Base-by-base conservation (phyloP, 2,888 invertebrate species). In the Tipula helvola region DNA sequence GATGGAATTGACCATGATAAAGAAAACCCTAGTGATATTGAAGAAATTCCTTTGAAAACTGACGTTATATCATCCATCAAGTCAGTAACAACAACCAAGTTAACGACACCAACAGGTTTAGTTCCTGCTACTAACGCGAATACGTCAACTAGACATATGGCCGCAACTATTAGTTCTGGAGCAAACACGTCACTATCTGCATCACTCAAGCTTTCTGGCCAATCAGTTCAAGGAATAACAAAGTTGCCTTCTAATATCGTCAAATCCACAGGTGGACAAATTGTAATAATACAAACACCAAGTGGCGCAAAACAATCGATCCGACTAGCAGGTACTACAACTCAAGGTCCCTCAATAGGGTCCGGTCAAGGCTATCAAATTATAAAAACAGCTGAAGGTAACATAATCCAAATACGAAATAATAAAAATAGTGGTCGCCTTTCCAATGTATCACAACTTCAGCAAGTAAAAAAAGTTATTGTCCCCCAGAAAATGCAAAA, bases 261-360 rank as follows among this genome's bases (percentile, higher is more conserved):
- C 5, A 84, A 84, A 39, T 84, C 90, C 1, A 87, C 91, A 1
- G 92, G 92, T 87, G 93, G 93, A 57, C 92, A 92, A 88, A 89
- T 93, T 86, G 88, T 93, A 28, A 90, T 92, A 57, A 89, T 93
- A 18, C 93, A 93, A 87, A 90, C 91, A 47, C 88, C 88, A 89
- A 91, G 91, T 90, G 88, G 88, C 5, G 84, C 86, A 41, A 39
- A 87, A 39, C 87, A 88, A 42, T 57, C 89, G 10, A 86, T 88
- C 18, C 87, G 88, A 13, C 87, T 88, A 18, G 87, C 88, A 1
- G 36, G 39, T 12, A 41, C 87, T n/a, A 7, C 52, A 28, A 57
- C 52, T 3, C 42, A 16, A 36, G 71, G 71, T 8, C 13, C 86
- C 1, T 44, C 86, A 5, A 47, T 44, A 13, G 42, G 28, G 2